Conservation (phyloP, 2,113 vertebrate genomes). For the Macaca nemestrina region DNA sequence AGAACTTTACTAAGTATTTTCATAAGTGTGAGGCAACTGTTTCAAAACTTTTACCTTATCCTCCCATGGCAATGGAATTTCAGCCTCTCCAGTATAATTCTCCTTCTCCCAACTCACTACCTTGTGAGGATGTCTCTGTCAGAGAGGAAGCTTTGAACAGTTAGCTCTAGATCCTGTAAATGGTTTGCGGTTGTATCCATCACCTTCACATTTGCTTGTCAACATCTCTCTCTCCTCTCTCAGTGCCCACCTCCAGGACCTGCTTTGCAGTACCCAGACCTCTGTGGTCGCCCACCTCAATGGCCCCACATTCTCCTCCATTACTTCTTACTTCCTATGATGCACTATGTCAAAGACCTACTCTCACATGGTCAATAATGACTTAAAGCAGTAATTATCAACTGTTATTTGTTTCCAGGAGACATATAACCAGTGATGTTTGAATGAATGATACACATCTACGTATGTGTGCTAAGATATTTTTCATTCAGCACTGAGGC, state of each 20-base stretch:
- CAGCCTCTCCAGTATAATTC: not conserved
- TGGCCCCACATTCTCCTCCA: not conserved
- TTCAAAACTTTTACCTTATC: not conserved
- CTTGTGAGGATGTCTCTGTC: not conserved
- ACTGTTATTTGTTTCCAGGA: not conserved
- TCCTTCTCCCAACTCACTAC: no score
- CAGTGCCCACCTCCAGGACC: rapidly evolving
- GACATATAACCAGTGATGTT: not conserved
- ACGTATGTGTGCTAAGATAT: not conserved
- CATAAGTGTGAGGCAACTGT: not conserved
- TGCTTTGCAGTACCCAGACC: not conserved
- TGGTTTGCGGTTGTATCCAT: rapidly evolving
- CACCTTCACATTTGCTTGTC: not conserved
- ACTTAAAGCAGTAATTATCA: not conserved
- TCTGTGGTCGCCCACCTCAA: not conserved
- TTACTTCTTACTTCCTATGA: not conserved
- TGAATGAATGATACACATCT: not conserved
- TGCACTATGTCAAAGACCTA: not conserved
- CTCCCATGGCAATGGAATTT: not conserved
- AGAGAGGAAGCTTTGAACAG: not conserved
- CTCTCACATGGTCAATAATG: not conserved
- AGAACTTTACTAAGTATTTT: not conserved
- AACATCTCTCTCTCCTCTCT: not conserved
- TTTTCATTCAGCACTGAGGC: not conserved
- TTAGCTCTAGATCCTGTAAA: not conserved